Base-by-base conservation (phyloP, 2,888 invertebrate species). In the Trachelus tabidus region DNA sequence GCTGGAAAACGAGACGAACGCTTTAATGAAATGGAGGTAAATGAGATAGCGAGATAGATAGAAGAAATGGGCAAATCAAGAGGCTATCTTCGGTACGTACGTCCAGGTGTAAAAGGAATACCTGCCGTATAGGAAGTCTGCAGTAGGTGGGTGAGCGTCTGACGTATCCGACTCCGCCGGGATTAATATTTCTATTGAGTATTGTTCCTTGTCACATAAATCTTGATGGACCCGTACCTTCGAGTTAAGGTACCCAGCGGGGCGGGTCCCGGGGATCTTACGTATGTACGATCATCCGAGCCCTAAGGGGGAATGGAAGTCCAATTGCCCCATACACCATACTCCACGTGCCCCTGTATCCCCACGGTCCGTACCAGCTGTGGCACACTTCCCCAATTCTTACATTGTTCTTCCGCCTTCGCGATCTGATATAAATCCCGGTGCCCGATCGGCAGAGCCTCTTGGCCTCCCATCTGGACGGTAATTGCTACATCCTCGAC, bases 311-410 rank as follows among this genome's bases (percentile, higher is more conserved):
- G 30, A 12, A 33, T 15, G 33, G 30, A 11, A 31, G 71, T 23
- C 30, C 71, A 33, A 31, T 4, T 71, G 79, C 77, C 76, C 33
- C 71, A 40, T 76, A 71, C 73, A 37, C 33, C 73, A n/a, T 40
- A 76, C 56, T 56, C 74, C 68, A 37, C 69, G n/a, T 33, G 68
- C 69, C 68, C 68, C 68, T 79, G 76, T 71, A 40, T 40, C 40
- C 40, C 2, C 40, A 40, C 40, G 15, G 69, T 33, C 12, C 30
- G 69, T 15, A 31, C 30, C 69, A 33, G 30, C 75, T 82, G 83
- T 87, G 88, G 84, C 88, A 87, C 87, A 88, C 88, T 89, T 89
- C 86, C 87, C 89, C 85, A 88, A 87, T 89, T 89, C 87, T 85
- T 82, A 82, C 79, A 85, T 88, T 87, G 87, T 88, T 87, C 85